Evolutionary conservation across 2,888 invertebrate genomes (phyloP).

Genomic region (Rapana venosa): DNA sequence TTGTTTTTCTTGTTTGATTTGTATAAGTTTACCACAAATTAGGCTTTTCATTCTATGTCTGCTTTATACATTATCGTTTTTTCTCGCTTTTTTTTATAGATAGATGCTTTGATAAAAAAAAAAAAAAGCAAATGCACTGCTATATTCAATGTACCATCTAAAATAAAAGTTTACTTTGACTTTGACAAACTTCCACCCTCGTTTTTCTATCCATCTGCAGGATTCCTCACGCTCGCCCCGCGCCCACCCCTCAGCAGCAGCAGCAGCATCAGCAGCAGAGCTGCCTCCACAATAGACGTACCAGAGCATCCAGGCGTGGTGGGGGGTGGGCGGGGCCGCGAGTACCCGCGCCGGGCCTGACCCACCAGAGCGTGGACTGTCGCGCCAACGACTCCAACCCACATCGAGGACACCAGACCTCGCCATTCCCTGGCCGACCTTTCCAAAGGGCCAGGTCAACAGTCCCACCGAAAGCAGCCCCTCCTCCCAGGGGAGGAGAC

Average conservation of each 20-base stretch:
- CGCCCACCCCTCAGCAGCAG: not conserved
- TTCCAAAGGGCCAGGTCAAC: conserved; percentile 62
- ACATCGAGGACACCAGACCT: conserved; percentile 75
- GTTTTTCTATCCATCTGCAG: not conserved
- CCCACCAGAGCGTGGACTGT: conserved; percentile 60
- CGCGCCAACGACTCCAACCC: conserved; percentile 54
- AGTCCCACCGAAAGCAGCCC: not conserved
- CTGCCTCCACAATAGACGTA: conserved; percentile 39
- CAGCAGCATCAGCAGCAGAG: not conserved
- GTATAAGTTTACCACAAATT: too few species aligned
- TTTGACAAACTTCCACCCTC: not conserved
- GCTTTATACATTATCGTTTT: too few species aligned
- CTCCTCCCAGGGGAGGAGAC: conserved; percentile 11
- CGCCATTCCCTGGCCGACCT: conserved; percentile 75
- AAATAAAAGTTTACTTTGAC: too few species aligned
- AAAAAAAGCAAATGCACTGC: too few species aligned
- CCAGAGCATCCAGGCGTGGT: conserved; percentile 68
- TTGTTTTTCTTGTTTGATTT: too few species aligned
- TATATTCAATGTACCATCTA: too few species aligned
- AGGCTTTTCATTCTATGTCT: too few species aligned
- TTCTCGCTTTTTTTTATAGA: too few species aligned
- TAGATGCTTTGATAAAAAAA: too few species aligned
- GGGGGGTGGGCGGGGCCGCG: conserved; percentile 66
- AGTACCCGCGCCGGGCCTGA: conserved; percentile 56
- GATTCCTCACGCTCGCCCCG: not conserved